These are phyloP conservation scores for Hoplodrina ambigua DNA, from an alignment of 2,888 invertebrate genomes.

Conservation along the genomic window DNA sequence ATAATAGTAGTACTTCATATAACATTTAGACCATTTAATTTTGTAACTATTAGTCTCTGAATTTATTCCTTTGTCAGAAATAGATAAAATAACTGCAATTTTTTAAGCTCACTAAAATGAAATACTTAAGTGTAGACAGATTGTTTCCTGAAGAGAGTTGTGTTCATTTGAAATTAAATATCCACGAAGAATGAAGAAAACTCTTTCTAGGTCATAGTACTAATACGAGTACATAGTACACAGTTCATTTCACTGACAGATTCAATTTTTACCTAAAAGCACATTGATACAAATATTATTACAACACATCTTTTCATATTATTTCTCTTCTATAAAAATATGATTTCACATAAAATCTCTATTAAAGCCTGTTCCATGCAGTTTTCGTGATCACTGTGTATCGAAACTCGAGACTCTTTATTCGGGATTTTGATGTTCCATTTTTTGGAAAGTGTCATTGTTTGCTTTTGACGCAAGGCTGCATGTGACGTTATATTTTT, in stretches of 20 bases:
- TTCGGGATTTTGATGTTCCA: neutral
- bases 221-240: neutral
- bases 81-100: no score
- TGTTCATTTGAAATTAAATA: constrained; percentile 22
- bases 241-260: constrained; percentile 21
- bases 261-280: constrained; percentile 66
- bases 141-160: constrained; percentile 1
- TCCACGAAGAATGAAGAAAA: constrained; percentile 21
- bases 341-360: constrained; percentile 72
- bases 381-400: constrained; percentile 61
- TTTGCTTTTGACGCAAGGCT: constrained; percentile 15
- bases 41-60: neutral
- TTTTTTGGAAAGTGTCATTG: neutral
- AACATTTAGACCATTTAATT: neutral
- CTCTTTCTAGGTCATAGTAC: constrained; percentile 17
- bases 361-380: constrained; percentile 87
- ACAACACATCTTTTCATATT: constrained; percentile 65
- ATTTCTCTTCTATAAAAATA: constrained; percentile 64
- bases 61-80: neutral
- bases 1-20: neutral
- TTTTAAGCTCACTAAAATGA: no score
- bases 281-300: constrained; percentile 72
- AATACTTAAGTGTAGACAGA: no score
- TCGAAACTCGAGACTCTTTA: constrained; percentile 60
- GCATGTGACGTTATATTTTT: neutral